Evolutionary conservation across 2,888 invertebrate species (phyloP).

Genomic region (Orthosia gothica): DNA sequence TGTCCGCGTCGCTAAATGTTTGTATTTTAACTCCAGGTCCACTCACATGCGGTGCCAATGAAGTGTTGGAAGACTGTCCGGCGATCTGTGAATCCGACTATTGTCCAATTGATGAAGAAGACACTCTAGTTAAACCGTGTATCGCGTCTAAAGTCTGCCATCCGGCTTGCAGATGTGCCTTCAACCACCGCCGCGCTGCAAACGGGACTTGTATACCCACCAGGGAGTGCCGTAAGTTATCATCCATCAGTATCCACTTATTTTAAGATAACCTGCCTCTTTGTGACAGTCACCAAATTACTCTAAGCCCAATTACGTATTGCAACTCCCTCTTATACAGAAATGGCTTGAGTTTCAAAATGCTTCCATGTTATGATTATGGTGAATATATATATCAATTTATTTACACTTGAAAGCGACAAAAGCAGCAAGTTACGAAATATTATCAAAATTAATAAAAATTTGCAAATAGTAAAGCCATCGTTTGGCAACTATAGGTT

Average conservation of each 20-base stretch:
- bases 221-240: conserved; percentile 76
- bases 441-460: too few species aligned
- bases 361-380: too few species aligned
- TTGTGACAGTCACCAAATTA: background rate
- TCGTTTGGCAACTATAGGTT: too few species aligned
- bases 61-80: conserved; percentile 72
- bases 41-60: conserved; percentile 66
- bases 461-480: too few species aligned
- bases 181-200: conserved; percentile 72
- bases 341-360: too few species aligned
- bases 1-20: too few species aligned
- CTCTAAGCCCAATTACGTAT: too few species aligned
- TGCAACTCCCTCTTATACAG: too few species aligned
- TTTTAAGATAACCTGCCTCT: background rate
- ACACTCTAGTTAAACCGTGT: conserved; percentile 56
- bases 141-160: conserved; percentile 64
- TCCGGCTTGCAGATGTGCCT: conserved; percentile 74
- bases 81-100: conserved; percentile 70
- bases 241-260: too few species aligned
- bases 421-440: too few species aligned
- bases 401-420: too few species aligned
- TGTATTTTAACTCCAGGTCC: conserved; percentile 29
- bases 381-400: too few species aligned
- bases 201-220: conserved; percentile 77
- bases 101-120: conserved; percentile 71